Percentiles rank a stretch among this genome's conserved stretches.
Conservation (phyloP, 2,888 invertebrate species). For the Macroteleia sp. region DNA sequence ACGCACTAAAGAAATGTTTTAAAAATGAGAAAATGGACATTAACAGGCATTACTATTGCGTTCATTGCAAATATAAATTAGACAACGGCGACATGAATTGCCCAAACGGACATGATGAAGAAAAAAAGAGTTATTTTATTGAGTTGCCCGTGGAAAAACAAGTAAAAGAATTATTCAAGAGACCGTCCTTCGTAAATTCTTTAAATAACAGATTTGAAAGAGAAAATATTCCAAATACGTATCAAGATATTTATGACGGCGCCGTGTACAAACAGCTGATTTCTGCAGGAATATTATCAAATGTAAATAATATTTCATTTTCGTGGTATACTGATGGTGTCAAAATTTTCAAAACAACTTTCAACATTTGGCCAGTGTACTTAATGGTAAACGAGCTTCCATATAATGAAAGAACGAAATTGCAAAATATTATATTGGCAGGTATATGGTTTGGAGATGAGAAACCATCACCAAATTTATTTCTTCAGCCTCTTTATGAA, state of each 20-base stretch:
- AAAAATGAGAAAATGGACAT: constrained; percentile 1
- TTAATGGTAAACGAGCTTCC: constrained; percentile 66
- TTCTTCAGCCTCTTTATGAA: constrained; percentile 35
- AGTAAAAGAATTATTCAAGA: constrained; percentile 14
- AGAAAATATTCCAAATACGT: neutral
- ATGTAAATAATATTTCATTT: constrained; percentile 21
- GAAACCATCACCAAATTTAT: neutral
- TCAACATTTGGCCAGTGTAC: constrained; percentile 60
- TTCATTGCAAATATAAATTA: constrained; percentile 11
- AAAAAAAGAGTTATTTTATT: constrained; percentile 39
- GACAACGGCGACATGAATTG: constrained; percentile 1
- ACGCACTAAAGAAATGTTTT: constrained; percentile 9
- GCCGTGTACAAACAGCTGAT: constrained; percentile 18
- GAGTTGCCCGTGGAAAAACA: constrained; percentile 16
- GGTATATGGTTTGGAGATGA: constrained; percentile 58
- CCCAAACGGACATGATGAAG: neutral
- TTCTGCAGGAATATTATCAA: constrained; percentile 17
- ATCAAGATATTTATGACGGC: constrained; percentile 39
- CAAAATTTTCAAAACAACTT: constrained; percentile 55
- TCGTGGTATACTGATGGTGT: constrained; percentile 67
- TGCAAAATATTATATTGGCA: constrained; percentile 65
- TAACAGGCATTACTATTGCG: constrained; percentile 39
- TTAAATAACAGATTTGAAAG: constrained; percentile 58
- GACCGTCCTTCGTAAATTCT: constrained; percentile 37
- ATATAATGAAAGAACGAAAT: constrained; percentile 42